Conservation (phyloP, 2,113 vertebrate species). For the Podarcis cretensis region DNA sequence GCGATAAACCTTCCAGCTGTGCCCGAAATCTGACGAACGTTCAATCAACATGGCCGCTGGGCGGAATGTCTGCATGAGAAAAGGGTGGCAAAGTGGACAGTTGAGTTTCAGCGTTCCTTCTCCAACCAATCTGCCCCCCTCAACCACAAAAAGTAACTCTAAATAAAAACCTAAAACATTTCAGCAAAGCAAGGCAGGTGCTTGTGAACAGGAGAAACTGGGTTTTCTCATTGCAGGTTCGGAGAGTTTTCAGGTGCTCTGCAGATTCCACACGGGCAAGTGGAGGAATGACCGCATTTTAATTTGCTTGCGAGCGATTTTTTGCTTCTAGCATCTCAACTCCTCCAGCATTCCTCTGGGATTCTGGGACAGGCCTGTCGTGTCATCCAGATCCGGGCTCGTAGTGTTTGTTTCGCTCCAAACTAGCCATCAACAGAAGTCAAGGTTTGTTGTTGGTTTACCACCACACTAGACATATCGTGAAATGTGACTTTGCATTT, state of each 20-base stretch:
- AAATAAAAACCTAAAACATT: neutral
- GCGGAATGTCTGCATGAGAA: constrained; percentile 80
- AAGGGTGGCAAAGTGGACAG: neutral
- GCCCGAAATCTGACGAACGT: constrained; percentile 80
- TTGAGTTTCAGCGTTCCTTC: neutral
- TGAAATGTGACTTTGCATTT: neutral
- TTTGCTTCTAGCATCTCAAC: neutral
- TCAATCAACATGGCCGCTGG: constrained; percentile 89
- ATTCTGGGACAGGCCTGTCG: neutral
- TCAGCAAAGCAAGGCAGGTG: neutral
- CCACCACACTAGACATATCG: neutral
- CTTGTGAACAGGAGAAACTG: neutral
- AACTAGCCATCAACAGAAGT: no score
- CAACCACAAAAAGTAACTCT: neutral
- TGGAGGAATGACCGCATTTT: neutral
- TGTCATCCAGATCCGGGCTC: no score
- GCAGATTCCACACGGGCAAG: neutral
- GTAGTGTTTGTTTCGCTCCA: no score
- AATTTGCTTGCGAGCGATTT: neutral
- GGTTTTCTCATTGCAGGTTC: neutral
- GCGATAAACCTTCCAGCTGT: constrained; percentile 82
- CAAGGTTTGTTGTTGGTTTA: no score
- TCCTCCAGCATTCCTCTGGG: neutral
- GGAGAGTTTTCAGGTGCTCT: neutral
- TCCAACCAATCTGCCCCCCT: neutral